Evolutionary conservation across 37 sponge, comb jelly and placozoan genomes (phyloP).

Genomic region (Oopsacas minuta): DNA sequence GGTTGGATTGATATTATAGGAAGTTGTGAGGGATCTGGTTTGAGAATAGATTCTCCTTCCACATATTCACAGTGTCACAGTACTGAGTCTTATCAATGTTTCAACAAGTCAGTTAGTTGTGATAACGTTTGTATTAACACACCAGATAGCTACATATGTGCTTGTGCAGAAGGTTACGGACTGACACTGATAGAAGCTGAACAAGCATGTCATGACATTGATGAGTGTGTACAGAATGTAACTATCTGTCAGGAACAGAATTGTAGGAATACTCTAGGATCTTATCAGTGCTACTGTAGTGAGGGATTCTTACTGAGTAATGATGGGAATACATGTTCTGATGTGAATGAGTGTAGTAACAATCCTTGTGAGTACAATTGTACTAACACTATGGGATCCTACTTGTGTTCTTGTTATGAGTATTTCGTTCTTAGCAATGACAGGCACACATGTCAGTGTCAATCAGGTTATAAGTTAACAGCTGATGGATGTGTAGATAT

Average conservation of each 20-base stretch:
- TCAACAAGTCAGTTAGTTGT: background rate
- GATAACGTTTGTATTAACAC: background rate
- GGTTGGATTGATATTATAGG: background rate
- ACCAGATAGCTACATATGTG: background rate
- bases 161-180: background rate
- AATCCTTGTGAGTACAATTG: background rate
- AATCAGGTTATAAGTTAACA: background rate
- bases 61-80: background rate
- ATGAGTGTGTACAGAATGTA: background rate
- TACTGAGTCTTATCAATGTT: background rate
- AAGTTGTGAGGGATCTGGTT: background rate
- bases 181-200: too few species aligned
- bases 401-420: background rate
- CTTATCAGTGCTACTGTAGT: constrained; percentile 4
- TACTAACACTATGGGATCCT: background rate
- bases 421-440: background rate
- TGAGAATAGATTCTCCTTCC: background rate
- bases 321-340: background rate
- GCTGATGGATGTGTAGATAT: background rate
- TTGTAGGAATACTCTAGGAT: constrained; percentile 8
- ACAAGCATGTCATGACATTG: background rate
- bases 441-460: background rate
- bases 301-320: background rate
- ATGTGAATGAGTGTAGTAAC: background rate
- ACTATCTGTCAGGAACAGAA: background rate